Conservation (phyloP, 30 jellyfish, hydroid and myxozoan species). For the Hydra vulgaris region DNA sequence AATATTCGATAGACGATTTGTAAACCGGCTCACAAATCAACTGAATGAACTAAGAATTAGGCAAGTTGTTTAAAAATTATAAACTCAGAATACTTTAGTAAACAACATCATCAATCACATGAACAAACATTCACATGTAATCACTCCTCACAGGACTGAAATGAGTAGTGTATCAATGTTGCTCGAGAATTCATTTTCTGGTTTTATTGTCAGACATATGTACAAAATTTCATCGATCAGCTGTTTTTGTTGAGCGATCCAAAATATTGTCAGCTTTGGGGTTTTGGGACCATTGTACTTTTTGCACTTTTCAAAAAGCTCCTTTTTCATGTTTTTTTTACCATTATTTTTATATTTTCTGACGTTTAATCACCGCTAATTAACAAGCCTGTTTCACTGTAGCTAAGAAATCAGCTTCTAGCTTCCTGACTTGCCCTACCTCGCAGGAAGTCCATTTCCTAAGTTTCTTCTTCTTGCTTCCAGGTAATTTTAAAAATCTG, state of each 20-base stretch:
- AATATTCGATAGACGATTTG: background rate
- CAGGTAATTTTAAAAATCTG: background rate
- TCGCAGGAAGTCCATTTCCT: background rate
- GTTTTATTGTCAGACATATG: background rate
- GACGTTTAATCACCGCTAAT: background rate
- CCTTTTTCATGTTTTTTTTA: background rate
- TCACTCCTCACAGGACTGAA: background rate
- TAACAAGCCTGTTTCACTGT: background rate
- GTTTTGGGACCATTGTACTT: background rate
- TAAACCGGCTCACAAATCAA: background rate
- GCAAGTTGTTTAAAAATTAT: background rate
- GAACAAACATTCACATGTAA: background rate
- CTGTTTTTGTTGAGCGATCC: background rate
- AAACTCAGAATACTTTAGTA: background rate
- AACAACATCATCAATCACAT: background rate
- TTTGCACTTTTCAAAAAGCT: background rate
- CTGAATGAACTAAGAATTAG: background rate
- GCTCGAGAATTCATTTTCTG: background rate
- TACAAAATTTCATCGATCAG: background rate
- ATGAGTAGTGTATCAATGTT: background rate
- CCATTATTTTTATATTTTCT: background rate
- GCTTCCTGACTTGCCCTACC: too few species aligned
- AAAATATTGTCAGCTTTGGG: background rate
- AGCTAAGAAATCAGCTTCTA: background rate
- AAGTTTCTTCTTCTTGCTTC: background rate